phyloP scores from a whole-genome alignment of 2,113 vertebrate genomes.

The Cheirogaleus medius region DNA sequence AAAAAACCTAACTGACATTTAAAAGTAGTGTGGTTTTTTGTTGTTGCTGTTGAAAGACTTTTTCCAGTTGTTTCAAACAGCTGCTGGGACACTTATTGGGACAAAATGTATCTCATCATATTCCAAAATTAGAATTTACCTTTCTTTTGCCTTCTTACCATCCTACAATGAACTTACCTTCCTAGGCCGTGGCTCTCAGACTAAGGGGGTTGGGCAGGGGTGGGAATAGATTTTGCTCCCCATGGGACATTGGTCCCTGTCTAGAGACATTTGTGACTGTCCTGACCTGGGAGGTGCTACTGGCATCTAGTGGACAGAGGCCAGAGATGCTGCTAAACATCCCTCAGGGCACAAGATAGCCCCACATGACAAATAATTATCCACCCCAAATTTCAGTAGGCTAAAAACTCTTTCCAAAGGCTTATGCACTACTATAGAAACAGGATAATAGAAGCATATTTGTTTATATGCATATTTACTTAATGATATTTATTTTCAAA shows the following conservation, averaged over 20 bases:
- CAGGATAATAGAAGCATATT: neutral
- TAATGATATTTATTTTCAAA: neutral
- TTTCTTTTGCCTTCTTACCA: neutral
- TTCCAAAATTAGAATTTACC: neutral
- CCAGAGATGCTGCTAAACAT: neutral
- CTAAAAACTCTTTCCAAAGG: neutral
- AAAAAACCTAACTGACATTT: too few relatives aligned
- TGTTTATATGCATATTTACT: neutral
- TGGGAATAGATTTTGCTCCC: neutral
- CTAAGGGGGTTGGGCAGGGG: neutral
- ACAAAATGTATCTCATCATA: neutral
- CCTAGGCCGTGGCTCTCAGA: neutral
- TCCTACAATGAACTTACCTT: neutral
- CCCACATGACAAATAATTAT: neutral
- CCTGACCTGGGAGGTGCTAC: neutral
- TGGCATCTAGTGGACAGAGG: neutral
- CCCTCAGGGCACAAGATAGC: too few relatives aligned
- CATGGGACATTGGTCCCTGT: neutral
- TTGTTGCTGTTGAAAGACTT: accelerated
- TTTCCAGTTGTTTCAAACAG: neutral
- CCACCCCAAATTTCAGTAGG: neutral
- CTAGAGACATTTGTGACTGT: neutral
- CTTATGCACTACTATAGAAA: neutral
- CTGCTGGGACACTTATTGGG: too few relatives aligned
- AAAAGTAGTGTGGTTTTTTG: too few relatives aligned